Evolutionary conservation across 2,113 vertebrate species (phyloP).

Genomic region (Mastomys coucha): DNA sequence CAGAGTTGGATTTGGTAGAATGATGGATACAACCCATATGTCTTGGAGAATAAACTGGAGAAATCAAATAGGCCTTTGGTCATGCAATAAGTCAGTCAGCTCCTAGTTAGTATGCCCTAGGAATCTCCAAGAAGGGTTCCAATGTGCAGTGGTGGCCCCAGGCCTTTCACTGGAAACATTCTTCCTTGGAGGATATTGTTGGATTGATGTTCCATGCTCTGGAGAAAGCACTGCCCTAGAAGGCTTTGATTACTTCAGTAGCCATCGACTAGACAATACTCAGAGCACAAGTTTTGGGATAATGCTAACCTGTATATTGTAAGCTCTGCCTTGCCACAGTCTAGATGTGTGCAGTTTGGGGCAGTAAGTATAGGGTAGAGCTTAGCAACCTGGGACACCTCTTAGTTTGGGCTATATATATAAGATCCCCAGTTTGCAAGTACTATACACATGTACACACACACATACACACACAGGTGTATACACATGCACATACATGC

Average conservation of each 20-base stretch:
- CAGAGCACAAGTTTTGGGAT: background rate
- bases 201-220: background rate
- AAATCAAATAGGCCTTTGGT: background rate
- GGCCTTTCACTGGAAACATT: background rate
- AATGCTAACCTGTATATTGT: too few relatives aligned
- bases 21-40: too few relatives aligned
- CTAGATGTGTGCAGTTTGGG: background rate
- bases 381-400: background rate
- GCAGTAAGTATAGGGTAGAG: background rate
- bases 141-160: too few relatives aligned
- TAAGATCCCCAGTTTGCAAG: background rate
- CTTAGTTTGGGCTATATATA: background rate
- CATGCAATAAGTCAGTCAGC: background rate
- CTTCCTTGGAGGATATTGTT: background rate
- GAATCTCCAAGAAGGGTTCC: background rate
- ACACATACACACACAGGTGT: background rate
- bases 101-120: background rate
- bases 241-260: too few relatives aligned
- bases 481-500: accelerated
- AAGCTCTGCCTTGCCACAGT: background rate
- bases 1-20: background rate
- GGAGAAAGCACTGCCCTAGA: background rate
- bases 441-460: background rate
- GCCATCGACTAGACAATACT: accelerated
- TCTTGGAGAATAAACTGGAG: background rate